phyloP scores from a whole-genome alignment of 2,113 vertebrate species.

The Sebastes schlegelii region DNA sequence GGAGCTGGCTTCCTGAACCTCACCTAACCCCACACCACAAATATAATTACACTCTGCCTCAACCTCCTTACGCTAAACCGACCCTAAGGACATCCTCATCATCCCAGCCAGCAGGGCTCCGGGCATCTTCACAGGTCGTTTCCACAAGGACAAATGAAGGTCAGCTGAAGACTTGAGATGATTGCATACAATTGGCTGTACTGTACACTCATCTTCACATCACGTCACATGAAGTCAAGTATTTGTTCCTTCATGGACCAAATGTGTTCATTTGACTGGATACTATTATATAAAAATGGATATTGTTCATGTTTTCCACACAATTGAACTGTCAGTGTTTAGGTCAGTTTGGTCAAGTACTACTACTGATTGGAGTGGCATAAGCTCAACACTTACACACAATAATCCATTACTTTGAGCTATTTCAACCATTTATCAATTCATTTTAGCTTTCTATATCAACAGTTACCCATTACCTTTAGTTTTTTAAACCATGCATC shows the following conservation, averaged over 20 bases:
- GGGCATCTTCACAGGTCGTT: slow-evolving; percentile 4
- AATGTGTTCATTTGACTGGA: not conserved
- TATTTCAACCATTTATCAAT: not conserved
- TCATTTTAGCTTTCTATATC: not conserved
- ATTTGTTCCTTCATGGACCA: not conserved
- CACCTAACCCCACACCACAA: slow-evolving; percentile 51
- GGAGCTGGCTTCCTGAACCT: slow-evolving; percentile 74
- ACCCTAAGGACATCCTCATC: slow-evolving; percentile 42
- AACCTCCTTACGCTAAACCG: slow-evolving; percentile 25
- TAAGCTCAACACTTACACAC: too few relatives aligned
- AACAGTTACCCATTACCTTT: not conserved
- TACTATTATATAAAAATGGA: too few relatives aligned
- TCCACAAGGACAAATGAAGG: slow-evolving; percentile 21
- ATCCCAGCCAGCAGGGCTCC: slow-evolving; percentile 3
- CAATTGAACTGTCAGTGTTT: not conserved
- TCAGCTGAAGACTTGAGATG: not conserved
- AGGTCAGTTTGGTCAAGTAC: not conserved
- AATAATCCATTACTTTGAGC: too few relatives aligned
- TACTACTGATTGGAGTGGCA: too few relatives aligned
- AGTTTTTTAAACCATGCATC: not conserved
- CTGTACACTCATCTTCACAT: not conserved
- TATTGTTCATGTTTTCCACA: not conserved
- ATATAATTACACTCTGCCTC: slow-evolving; percentile 66
- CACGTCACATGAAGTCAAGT: not conserved
- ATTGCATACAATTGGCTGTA: not conserved